Evolutionary conservation across 2,888 invertebrate genomes (phyloP), one percentile per base, ranked within the genome.

Genomic region (Brachyptera risi): DNA sequence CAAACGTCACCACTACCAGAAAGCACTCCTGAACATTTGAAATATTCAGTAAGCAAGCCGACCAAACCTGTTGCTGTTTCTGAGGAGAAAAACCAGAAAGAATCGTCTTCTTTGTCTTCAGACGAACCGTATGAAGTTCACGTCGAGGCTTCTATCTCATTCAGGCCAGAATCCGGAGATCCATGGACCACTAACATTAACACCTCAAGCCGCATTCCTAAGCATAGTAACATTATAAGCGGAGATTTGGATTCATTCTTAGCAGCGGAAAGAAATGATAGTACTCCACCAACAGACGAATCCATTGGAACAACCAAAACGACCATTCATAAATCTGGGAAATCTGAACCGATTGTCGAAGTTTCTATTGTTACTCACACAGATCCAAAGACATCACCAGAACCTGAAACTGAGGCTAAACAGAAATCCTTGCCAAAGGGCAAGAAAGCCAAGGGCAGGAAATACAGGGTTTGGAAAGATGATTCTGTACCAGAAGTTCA

Each of bases 51-150:
- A n/a, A n/a, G n/a, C n/a, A n/a, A n/a, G n/a, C n/a, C n/a, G n/a
- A n/a, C n/a, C n/a, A 13, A 4, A 44, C n/a, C 44, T 9, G 44
- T 44, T 44, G 5, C n/a, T 5, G 50, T 26, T 15, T n/a, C n/a
- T n/a, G 40, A 40, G 5, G n/a, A 4, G 40, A 15, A 3, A 40
- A 40, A 3, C n/a, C n/a, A 40, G 17, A 11, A 24, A 4, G n/a
- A 17, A 21, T 19, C 57, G 24, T 42, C 35, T n/a, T 56, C 60
- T 35, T 59, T 59, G 9, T 60, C 60, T 7, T 59, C 65, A 23
- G 81, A 80, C 64, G 81, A 80, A 65, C 78, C 80, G 13, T 83
- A 80, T 66, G 84, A 84, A 76, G 78, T 84, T n/a, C 80, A 82
- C 66, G 76, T 84, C 26, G 74, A 81, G 68, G 81, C 84, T 38